Evolutionary conservation across 2,888 invertebrate genomes (phyloP), one percentile per base, ranked within the genome.

Genomic region (Thera obeliscata): DNA sequence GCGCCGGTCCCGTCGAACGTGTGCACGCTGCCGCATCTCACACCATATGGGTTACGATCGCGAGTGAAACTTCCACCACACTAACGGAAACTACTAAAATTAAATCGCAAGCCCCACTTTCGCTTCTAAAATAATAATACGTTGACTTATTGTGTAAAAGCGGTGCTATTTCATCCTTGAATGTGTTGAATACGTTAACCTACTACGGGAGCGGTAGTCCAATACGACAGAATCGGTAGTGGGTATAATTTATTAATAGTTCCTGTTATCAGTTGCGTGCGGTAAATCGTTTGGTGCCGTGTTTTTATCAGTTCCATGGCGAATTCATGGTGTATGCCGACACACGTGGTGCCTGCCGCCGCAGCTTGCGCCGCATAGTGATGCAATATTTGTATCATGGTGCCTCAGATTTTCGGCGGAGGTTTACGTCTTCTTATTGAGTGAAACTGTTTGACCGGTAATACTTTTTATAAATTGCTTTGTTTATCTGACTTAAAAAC

Each of bases 371-470:
- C 79, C 78, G 81, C 82, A 79, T 80, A 79, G 85, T 93, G 93
- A 93, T 91, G 93, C 90, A 92, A 93, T 91, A 82, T 89, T 88
- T 88, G 86, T 78, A 76, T 85, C 88, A 84, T 78, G 80, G 75
- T 77, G 72, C 70, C 81, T 86, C 87, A 88, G 81, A 83, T 77
- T 80, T 84, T 86, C 74, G 79, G 76, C 72, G 68, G 72, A 62
- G 66, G 64, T 66, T 64, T 69, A 52, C 56, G 65, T 69, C 68
- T 74, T 78, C 71, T 50, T 56, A 38, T 52, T 76, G 77, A 78
- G 78, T 80, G 78, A 79, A 77, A 78, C 75, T 78, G 73, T 77
- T 74, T 75, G 56, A 73, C 69, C 22, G 62, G 69, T 70, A 63
- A 11, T 36, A 36, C n/a, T 38, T 55, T 56, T 46, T 57, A 56